Evolutionary conservation across 2,113 vertebrate genomes (phyloP), one percentile per base, ranked within the genome.

Genomic region (Antennarius striatus): DNA sequence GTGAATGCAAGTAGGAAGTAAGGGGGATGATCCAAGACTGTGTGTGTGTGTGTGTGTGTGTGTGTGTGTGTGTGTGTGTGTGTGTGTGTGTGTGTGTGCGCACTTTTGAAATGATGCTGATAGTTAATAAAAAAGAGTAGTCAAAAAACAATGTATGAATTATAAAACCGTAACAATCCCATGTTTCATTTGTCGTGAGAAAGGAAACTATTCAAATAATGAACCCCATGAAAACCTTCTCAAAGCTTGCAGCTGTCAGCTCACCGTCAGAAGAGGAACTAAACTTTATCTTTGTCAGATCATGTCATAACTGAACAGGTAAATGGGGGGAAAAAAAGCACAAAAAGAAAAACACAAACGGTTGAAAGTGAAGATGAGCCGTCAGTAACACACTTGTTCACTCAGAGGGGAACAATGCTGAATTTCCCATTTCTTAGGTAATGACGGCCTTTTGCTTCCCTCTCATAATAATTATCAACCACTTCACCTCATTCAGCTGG

Each of bases 391-490:
- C 22, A 78, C 75, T 61, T 65, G 43, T 71, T 62, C 57, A 45
- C 57, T 69, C 69, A 71, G 49, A 85, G 72, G 30, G 81, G 85
- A 87, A 86, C 81, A 83, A 79, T n/a, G 67, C 3, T 66, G 48
- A 80, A 67, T 89, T 87, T 89, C 87, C 87, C 77, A 56, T 82
- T 87, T 84, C 83, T 82, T 79, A 76, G 65, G 76, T 50, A 45
- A 6, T 71, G 54, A 83, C 83, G 84, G 6, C 55, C 32, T 59
- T 22, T 22, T 50, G 81, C 72, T 86, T 85, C 83, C 86, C 80
- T 75, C 68, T 81, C 54, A 51, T 36, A 36, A 36, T 36, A 36
- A 36, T 36, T 36, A 36, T 36, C 7, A 36, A 36, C 32, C 32
- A 5, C 32, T 36, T 5, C 32, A 36, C 5, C 7, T 36, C 2